Base-by-base conservation (phyloP, 1,140 invertebrate genomes). In the Stratiolaelaps scimitus region DNA sequence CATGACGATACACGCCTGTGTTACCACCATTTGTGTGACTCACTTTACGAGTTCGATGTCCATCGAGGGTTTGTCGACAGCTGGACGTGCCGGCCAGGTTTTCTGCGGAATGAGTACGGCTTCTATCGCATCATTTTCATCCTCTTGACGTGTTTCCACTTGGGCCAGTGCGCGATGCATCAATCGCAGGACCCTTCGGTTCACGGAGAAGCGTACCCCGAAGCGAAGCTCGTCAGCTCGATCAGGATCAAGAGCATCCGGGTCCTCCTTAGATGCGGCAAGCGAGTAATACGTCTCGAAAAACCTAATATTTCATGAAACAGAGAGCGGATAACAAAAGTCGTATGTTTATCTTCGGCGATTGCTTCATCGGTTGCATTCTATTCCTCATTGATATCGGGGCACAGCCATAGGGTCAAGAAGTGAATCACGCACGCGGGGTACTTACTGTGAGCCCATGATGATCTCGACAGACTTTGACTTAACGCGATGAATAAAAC, bases 181-280 rank as follows among this genome's bases (percentile, higher is more conserved):
- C 4, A 60, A 34, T 5, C 53, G 53, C 53, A 60, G 26, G 2
- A 15, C 26, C 34, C 26, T 60, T 17, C 53, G 53, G 34, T 34
- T 60, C 26, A 60, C 53, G 17, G 53, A 29, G 23, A 60, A 60
- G 17, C 53, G 53, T 34, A 60, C 23, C 15, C 53, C 53, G 23
- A 29, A 60, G n/a, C 53, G 15, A 1, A 60, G 26, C 7, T 20
- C 26, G 4, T 28, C 26, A 4, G 19, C 26, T 15, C 15, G 4
- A 6, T 48, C 47, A 6, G 7, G 15, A 28, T 48, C 15, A 15
- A 48, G 47, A 20, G 19, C 15, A 15, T 1, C 23, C 15, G 26
- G 26, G 10, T 60, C 53, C 15, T 28, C 47, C 19, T 48, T 7
- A 28, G 4, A 4, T 6, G 19, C 47, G 15, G 47, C 7, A 20